Percentiles rank a stretch among this genome's conserved stretches.
Conservation (phyloP, 2,888 invertebrate genomes). For the Tetragnatha montana region DNA sequence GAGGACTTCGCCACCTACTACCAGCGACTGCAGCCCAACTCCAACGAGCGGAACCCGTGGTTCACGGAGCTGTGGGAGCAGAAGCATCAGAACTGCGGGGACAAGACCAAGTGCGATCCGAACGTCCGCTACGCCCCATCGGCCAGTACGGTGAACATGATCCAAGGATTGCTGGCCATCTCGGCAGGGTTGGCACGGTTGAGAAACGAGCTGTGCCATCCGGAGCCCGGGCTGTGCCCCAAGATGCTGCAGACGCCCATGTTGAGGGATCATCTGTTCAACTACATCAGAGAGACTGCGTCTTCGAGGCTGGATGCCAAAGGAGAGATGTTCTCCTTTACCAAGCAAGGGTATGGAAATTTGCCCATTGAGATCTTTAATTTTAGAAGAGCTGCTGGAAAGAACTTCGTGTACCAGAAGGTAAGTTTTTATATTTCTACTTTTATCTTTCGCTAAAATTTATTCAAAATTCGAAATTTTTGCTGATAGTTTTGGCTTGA, state of each 20-base stretch:
- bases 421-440: constrained; percentile 18
- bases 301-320: constrained; percentile 74
- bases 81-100: constrained; percentile 48
- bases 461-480: too few species aligned
- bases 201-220: constrained; percentile 68
- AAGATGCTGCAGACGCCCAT: constrained; percentile 55
- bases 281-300: constrained; percentile 73
- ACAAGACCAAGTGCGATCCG: constrained; percentile 74
- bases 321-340: constrained; percentile 76
- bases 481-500: too few species aligned
- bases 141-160: constrained; percentile 73
- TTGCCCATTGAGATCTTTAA: constrained; percentile 76
- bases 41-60: constrained; percentile 76
- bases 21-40: constrained; percentile 72
- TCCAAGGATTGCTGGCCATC: constrained; percentile 76
- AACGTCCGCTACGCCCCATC: constrained; percentile 70
- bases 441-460: too few species aligned
- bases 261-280: constrained; percentile 72
- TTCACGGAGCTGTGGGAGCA: constrained; percentile 77
- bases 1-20: constrained; percentile 73
- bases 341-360: constrained; percentile 76
- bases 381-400: constrained; percentile 72
- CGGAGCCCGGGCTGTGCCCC: constrained; percentile 67
- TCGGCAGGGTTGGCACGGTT: constrained; percentile 72
- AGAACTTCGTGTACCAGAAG: constrained; percentile 69